A percentile compares a stretch with the other conserved stretches of the same genome.
These are phyloP conservation scores for Odobenus rosmarus DNA, from an alignment of 2,113 vertebrate species.

Conservation along the genomic window DNA sequence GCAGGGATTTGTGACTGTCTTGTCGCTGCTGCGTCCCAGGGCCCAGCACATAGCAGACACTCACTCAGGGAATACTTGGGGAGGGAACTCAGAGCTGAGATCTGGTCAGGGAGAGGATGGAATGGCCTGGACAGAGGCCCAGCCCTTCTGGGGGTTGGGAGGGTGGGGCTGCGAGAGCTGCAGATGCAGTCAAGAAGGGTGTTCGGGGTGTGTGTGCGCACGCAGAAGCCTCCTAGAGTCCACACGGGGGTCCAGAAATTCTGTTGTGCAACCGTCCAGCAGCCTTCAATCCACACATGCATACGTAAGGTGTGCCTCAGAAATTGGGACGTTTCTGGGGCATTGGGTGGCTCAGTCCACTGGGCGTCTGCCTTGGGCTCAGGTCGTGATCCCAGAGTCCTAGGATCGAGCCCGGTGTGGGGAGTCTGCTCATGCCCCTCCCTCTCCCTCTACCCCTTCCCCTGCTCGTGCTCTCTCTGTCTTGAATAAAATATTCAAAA, in stretches of 20 bases:
- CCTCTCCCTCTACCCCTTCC: neutral
- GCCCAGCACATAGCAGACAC: neutral
- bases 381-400: neutral
- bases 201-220: neutral
- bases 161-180: rapidly evolving
- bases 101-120: neutral
- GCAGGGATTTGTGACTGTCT: neutral
- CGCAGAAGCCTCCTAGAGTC: neutral
- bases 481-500: neutral
- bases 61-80: neutral
- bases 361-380: neutral
- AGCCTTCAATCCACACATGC: rapidly evolving
- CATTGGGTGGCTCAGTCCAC: neutral
- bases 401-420: neutral
- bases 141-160: neutral
- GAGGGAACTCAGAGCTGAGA: neutral
- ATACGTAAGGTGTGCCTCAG: neutral
- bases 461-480: neutral
- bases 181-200: neutral
- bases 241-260: neutral
- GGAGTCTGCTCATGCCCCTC: neutral
- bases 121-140: neutral
- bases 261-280: too few species aligned
- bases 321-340: neutral
- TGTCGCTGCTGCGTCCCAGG: neutral